A percentile compares a stretch with the other conserved stretches of the same genome.
These are phyloP conservation scores for Anoplius nigerrimus DNA, from an alignment of 2,888 invertebrate genomes.

Conservation along the genomic window DNA sequence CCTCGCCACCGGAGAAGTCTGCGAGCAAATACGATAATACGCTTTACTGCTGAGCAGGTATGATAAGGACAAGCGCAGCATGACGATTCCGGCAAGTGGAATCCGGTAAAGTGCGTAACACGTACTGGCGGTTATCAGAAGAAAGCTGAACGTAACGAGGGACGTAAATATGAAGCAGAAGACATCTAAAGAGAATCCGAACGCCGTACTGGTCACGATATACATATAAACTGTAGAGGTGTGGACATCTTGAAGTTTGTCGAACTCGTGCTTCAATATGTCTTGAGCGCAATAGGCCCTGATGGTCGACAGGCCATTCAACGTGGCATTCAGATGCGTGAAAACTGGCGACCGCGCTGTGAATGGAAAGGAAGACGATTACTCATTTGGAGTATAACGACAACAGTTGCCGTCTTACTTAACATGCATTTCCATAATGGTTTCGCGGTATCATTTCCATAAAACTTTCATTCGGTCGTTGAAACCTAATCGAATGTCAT, in stretches of 20 bases:
- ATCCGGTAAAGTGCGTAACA: constrained; percentile 7
- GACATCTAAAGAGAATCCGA: constrained; percentile 79
- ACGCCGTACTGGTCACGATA: constrained; percentile 72
- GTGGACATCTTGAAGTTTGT: constrained; percentile 77
- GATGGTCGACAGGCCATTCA: constrained; percentile 86
- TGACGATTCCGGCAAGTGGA: too few species aligned
- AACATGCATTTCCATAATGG: background rate
- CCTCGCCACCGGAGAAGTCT: constrained; percentile 70
- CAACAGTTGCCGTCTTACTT: too few species aligned
- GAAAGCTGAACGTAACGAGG: constrained; percentile 81
- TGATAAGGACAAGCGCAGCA: too few species aligned
- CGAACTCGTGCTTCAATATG: constrained; percentile 80
- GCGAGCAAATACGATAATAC: constrained; percentile 1
- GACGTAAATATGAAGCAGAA: constrained; percentile 81
- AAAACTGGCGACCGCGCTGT: constrained; percentile 88
- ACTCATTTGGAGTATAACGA: constrained; percentile 18
- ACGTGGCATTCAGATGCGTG: constrained; percentile 84
- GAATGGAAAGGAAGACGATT: constrained; percentile 37
- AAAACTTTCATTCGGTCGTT: background rate
- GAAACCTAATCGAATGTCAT: background rate
- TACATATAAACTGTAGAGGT: constrained; percentile 76
- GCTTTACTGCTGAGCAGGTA: too few species aligned
- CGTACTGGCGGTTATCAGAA: constrained; percentile 69
- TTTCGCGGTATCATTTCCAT: background rate
- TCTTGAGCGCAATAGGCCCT: constrained; percentile 82